Evolutionary conservation across 2,888 invertebrate genomes (phyloP).

Genomic region (Temnothorax ravouxi): DNA sequence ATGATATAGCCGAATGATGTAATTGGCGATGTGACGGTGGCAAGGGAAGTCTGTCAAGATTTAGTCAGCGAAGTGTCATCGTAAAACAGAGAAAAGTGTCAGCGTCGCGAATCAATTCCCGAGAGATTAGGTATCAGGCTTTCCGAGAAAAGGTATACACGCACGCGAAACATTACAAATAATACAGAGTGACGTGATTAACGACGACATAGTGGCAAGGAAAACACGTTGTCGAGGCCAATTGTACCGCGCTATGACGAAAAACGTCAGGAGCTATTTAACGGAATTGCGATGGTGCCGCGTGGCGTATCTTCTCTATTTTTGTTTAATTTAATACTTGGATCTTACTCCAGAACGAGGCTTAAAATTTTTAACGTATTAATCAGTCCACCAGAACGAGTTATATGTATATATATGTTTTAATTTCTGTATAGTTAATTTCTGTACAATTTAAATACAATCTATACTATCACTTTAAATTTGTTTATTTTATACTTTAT

Average conservation of each 20-base stretch:
- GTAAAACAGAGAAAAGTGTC: not conserved
- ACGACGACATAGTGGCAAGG: not conserved
- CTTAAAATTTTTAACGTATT: not conserved
- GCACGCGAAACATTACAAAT: conserved; percentile 27
- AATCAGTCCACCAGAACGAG: not conserved
- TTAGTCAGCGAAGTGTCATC: not conserved
- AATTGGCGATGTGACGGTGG: conserved; percentile 1
- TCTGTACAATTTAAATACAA: not conserved
- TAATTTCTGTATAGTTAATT: too few species aligned
- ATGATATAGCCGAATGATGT: conserved; percentile 21
- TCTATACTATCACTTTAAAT: not conserved
- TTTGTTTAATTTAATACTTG: conserved; percentile 18
- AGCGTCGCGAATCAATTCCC: not conserved
- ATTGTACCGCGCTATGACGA: not conserved
- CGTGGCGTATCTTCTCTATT: not conserved
- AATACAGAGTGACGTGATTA: conserved; percentile 19
- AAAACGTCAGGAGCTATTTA: conserved; percentile 1
- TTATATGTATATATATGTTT: too few species aligned
- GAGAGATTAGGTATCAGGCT: not conserved
- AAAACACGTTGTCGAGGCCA: not conserved
- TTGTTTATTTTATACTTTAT: not conserved
- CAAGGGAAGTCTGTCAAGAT: not conserved
- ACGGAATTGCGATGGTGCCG: not conserved
- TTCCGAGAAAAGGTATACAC: not conserved
- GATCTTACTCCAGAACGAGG: not conserved